Conservation (phyloP, 2,797 vertebrate genomes). For the Rhinophrynus dorsalis region DNA sequence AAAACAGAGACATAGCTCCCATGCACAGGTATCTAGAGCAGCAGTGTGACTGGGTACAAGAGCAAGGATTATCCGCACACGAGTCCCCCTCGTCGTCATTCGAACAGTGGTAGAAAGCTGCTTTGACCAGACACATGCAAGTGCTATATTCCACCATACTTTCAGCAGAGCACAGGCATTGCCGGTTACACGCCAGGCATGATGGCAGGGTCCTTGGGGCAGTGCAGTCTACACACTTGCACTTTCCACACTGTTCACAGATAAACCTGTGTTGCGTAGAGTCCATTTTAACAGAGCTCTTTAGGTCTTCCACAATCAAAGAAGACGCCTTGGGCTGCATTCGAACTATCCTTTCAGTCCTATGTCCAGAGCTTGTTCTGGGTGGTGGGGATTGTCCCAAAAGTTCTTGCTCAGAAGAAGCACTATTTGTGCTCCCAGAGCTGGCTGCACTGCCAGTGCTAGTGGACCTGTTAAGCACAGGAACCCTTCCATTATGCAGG, state of each 20-base stretch:
- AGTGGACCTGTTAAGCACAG: slow-evolving; percentile 85
- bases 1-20: slow-evolving; percentile 86
- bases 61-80: slow-evolving; percentile 91
- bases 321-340: slow-evolving; percentile 85
- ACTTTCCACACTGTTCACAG: slow-evolving; percentile 93
- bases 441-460: slow-evolving; percentile 92
- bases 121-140: slow-evolving; percentile 96
- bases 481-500: slow-evolving; percentile 67
- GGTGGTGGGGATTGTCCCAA: slow-evolving; percentile 78
- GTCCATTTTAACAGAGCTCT: slow-evolving; percentile 79
- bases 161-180: slow-evolving; percentile 92
- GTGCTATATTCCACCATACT: slow-evolving; percentile 92
- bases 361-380: slow-evolving; percentile 66
- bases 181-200: slow-evolving; percentile 86
- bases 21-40: slow-evolving; percentile 94
- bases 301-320: slow-evolving; percentile 74
- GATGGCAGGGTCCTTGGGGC: slow-evolving; percentile 87
- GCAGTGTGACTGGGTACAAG: slow-evolving; percentile 90
- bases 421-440: slow-evolving; percentile 87
- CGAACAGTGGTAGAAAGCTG: slow-evolving; percentile 97
- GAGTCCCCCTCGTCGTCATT: slow-evolving; percentile 92
- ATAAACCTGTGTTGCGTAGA: slow-evolving; percentile 85
- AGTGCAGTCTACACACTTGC: slow-evolving; percentile 91
- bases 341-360: slow-evolving; percentile 77
- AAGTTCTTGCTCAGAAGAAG: slow-evolving; percentile 88